Evolutionary conservation across 2,888 invertebrate species (phyloP).

Genomic region (Chrysomela aeneicollis): DNA sequence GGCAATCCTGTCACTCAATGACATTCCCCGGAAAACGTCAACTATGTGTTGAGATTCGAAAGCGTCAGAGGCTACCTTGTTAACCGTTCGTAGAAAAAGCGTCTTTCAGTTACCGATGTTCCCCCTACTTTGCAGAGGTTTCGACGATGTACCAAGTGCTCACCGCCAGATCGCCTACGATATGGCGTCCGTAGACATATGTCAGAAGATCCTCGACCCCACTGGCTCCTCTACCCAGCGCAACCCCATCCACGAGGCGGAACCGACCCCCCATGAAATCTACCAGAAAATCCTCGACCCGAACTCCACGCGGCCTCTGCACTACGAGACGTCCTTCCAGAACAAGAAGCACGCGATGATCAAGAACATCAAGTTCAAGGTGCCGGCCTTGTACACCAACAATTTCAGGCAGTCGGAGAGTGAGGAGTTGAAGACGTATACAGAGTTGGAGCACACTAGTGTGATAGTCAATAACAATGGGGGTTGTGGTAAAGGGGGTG

Average conservation of each 20-base stretch:
- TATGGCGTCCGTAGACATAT: slow-evolving; percentile 56
- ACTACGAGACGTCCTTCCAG: slow-evolving; percentile 58
- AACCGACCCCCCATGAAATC: slow-evolving; percentile 47
- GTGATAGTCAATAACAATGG: slow-evolving; percentile 53
- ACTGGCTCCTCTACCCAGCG: slow-evolving; percentile 42
- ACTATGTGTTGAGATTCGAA: no score
- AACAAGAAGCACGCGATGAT: slow-evolving; percentile 57
- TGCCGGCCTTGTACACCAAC: slow-evolving; percentile 57
- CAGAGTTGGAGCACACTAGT: slow-evolving; percentile 48
- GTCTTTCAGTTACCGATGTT: no score
- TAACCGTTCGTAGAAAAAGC: no score
- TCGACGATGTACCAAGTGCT: slow-evolving; percentile 49
- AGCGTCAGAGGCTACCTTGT: no score
- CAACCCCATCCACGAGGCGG: slow-evolving; percentile 44
- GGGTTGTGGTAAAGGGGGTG: slow-evolving; percentile 19
- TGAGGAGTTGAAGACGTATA: slow-evolving; percentile 36
- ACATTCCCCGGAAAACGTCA: no score
- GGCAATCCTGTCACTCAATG: no score
- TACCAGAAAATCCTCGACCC: slow-evolving; percentile 50
- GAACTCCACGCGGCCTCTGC: slow-evolving; percentile 45
- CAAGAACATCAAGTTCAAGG: slow-evolving; percentile 61
- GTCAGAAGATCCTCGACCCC: slow-evolving; percentile 56
- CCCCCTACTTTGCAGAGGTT: slow-evolving; percentile 53
- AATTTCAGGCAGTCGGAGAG: slow-evolving; percentile 39
- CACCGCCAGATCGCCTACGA: slow-evolving; percentile 51